Conservation (phyloP, 2,888 invertebrate genomes). For the Ennomos erosarius region DNA sequence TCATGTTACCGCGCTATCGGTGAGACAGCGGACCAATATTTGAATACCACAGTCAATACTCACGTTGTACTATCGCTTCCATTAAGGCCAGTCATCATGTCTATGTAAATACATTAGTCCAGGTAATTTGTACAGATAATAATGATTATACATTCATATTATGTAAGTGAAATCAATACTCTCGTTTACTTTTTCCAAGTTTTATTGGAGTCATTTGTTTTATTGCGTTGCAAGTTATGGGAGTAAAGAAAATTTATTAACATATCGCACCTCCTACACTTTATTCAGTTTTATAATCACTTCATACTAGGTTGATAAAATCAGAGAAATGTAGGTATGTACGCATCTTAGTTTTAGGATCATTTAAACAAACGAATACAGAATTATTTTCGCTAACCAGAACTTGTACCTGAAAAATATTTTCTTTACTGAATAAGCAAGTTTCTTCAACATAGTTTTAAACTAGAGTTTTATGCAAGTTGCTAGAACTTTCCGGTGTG, state of each 20-base stretch:
- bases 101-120: conserved; percentile 51
- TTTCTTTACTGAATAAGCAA: conserved; percentile 21
- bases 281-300: conserved; percentile 12
- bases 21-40: conserved; percentile 63
- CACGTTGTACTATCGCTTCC: conserved; percentile 48
- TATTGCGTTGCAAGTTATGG: conserved; percentile 10
- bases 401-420: conserved; percentile 16
- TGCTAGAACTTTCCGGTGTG: conserved; percentile 25
- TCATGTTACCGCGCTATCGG: conserved; percentile 67
- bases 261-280: conserved; percentile 6
- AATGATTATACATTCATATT: conserved; percentile 34
- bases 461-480: conserved; percentile 34
- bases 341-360: conserved; percentile 4
- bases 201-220: conserved; percentile 22
- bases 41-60: conserved; percentile 64
- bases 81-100: conserved; percentile 53
- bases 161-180: conserved; percentile 29
- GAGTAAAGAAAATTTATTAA: conserved; percentile 7
- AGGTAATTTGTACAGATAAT: conserved; percentile 48
- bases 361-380: conserved; percentile 5
- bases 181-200: conserved; percentile 19
- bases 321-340: conserved; percentile 8
- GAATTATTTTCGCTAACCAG: conserved; percentile 5
- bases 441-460: conserved; percentile 24
- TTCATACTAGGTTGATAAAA: conserved; percentile 6